Percentiles rank a stretch among this genome's conserved stretches.
phyloP scores from a whole-genome alignment of 2,113 vertebrate species.

The Spermophilus dauricus region DNA sequence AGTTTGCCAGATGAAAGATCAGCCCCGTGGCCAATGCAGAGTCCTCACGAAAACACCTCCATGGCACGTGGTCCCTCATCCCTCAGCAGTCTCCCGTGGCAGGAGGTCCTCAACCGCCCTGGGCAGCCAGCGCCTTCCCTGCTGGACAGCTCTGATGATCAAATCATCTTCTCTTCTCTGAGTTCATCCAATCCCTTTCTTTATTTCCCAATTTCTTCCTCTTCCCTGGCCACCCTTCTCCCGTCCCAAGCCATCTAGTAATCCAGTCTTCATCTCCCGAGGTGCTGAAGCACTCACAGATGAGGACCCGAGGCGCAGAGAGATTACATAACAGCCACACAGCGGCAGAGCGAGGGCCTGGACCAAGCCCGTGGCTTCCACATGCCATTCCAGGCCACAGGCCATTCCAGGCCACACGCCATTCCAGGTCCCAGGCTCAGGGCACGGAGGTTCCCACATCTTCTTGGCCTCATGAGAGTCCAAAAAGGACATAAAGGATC shows the following conservation, averaged over 20 bases:
- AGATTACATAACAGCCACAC: not conserved
- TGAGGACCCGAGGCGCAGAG: not conserved
- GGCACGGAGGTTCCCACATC: not conserved
- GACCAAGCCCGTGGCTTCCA: not conserved
- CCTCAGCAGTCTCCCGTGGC: not conserved
- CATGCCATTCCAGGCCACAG: not conserved
- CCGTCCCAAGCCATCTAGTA: not conserved
- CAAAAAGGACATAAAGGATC: not conserved
- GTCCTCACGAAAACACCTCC: not conserved
- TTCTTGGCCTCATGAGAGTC: not conserved
- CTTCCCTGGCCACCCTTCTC: not conserved
- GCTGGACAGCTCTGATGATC: not conserved
- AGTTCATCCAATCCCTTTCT: not conserved
- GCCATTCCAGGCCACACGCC: not conserved
- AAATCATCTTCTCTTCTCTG: not conserved
- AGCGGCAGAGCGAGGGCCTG: not conserved
- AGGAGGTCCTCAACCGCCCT: not conserved
- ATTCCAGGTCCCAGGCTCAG: not conserved
- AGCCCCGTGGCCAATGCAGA: not conserved
- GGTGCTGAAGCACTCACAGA: not conserved
- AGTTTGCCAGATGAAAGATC: not conserved
- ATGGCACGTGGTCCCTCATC: not conserved
- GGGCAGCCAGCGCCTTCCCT: not conserved
- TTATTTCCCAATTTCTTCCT: slow-evolving; percentile 14
- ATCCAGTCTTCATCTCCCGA: not conserved